Conservation (phyloP, 2,888 invertebrate species). For the Limnephilus auricula region DNA sequence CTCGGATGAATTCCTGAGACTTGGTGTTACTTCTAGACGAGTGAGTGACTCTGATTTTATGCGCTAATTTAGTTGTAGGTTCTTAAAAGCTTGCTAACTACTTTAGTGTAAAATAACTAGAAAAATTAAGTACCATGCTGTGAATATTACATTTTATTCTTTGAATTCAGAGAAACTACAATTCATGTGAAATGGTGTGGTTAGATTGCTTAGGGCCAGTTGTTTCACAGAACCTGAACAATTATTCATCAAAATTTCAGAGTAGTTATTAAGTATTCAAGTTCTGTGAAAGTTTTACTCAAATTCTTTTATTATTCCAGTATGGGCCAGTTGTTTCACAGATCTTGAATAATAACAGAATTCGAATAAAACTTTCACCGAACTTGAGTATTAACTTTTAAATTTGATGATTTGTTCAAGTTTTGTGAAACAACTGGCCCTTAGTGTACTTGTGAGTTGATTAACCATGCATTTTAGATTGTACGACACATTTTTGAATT, state of each 20-base stretch:
- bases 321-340: no score
- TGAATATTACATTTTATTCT: background rate
- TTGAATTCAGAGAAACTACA: background rate
- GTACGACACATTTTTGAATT: background rate
- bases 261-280: no score
- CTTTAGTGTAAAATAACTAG: conserved; percentile 23
- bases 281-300: no score
- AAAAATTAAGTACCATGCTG: conserved; percentile 30
- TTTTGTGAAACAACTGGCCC: no score
- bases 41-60: background rate
- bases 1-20: background rate
- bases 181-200: background rate
- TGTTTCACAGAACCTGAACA: no score
- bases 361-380: no score
- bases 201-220: background rate
- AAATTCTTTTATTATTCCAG: no score
- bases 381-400: no score
- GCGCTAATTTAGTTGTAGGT: background rate
- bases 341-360: no score
- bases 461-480: background rate
- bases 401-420: no score
- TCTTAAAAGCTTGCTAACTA: conserved; percentile 34
- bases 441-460: background rate
- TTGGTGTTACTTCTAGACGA: background rate
- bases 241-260: no score